These are phyloP conservation scores for Xanthia icteritia DNA, from an alignment of 2,888 invertebrate species.

Conservation along the genomic window DNA sequence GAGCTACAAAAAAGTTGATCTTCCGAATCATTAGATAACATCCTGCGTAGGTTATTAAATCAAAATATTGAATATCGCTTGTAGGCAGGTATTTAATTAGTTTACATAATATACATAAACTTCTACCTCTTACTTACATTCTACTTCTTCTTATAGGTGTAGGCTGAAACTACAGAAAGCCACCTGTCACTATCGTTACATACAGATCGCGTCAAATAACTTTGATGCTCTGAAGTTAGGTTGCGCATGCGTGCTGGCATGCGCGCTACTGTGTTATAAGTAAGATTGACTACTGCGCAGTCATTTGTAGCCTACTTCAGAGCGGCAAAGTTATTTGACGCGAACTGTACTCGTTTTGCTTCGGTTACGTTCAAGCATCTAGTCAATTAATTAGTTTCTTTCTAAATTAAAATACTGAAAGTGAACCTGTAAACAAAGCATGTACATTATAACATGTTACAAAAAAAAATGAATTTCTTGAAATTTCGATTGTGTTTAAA, in stretches of 20 bases:
- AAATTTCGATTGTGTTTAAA: not conserved
- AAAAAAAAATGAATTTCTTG: not conserved
- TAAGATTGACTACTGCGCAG: too few species aligned
- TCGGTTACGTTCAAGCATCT: not conserved
- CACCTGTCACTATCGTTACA: not conserved
- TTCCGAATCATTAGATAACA: not conserved
- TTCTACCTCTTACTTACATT: too few species aligned
- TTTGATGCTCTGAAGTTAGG: too few species aligned
- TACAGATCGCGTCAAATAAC: too few species aligned
- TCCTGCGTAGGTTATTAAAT: not conserved
- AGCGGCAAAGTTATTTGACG: too few species aligned
- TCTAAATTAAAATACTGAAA: conserved; percentile 1
- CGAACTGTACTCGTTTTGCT: not conserved
- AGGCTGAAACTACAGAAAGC: not conserved
- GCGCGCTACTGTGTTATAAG: too few species aligned
- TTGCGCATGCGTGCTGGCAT: too few species aligned
- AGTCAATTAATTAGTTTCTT: not conserved
- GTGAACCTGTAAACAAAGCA: conserved; percentile 1
- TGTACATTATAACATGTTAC: not conserved
- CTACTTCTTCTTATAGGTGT: too few species aligned
- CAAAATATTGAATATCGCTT: not conserved
- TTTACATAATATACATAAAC: not conserved
- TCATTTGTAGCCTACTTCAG: too few species aligned
- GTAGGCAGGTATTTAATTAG: not conserved
- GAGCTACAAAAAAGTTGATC: not conserved